Evolutionary conservation across 2,888 invertebrate species (phyloP), one percentile per base, ranked within the genome.

Genomic region (Hanleya hanleyi): DNA sequence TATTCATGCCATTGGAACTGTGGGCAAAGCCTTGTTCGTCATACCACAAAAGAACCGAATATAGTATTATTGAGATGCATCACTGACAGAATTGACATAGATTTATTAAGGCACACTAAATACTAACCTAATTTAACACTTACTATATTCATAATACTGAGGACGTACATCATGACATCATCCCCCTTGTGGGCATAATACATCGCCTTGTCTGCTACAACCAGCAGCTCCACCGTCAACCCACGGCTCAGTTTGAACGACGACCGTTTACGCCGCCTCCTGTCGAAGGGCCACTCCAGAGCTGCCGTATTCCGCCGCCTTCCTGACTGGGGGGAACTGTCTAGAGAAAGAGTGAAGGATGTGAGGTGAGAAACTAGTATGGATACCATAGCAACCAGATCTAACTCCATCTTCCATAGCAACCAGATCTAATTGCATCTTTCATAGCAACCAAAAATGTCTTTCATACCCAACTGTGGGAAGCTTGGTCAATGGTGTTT

Each of bases 61-160:
- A 22, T 22, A 62, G 32, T 18, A 18, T 4, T 47, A 18, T 18
- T 57, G 26, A 68, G 12, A 29, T 50, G 1, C 12, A 12, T 65
- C n/a, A 29, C 4, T 65, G 18, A 35, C 29, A 29, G 32, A 1
- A 61, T 3, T 61, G 22, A 4, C 61, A 61, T 29, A 4, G 22
- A 2, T 22, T 61, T n/a, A n/a, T n/a, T n/a, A n/a, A n/a, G n/a
- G n/a, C n/a, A n/a, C n/a, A n/a, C n/a, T n/a, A n/a, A n/a, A n/a
- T n/a, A n/a, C n/a, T n/a, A n/a, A n/a, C n/a, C n/a, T n/a, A n/a
- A n/a, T n/a, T n/a, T n/a, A n/a, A n/a, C 51, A 82, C 83, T 83
- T 80, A 87, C 87, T 76, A 88, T 85, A 73, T 88, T 88, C 67
- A 88, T 85, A 38, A 88, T 83, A 41, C 86, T 86, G 61, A 88